A percentile compares a stretch with the other conserved stretches of the same genome.
phyloP scores from a whole-genome alignment of 2,888 invertebrate species.

The Hanleya hanleyi region DNA sequence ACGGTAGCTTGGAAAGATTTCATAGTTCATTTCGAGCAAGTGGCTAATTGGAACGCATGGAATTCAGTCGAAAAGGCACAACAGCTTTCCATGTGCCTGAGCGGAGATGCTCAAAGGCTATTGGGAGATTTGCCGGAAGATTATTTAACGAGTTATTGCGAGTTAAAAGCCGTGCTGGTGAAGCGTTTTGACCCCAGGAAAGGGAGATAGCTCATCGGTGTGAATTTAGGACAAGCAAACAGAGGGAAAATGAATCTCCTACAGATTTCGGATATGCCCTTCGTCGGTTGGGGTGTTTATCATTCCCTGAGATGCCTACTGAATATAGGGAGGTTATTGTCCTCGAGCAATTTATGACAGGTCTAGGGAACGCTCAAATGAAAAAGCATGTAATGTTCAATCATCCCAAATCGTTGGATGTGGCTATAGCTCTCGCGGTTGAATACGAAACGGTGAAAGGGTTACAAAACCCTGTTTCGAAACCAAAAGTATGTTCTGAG shows the following conservation, averaged over 20 bases:
- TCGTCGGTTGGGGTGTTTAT: not conserved
- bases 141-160: not conserved
- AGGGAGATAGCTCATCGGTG: not conserved
- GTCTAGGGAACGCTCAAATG: not conserved
- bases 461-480: not conserved
- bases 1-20: not conserved
- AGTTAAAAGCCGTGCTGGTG: not conserved
- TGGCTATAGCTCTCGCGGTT: conserved; percentile 3
- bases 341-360: not conserved
- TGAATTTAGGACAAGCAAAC: not conserved
- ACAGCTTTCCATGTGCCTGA: too few species aligned
- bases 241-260: not conserved
- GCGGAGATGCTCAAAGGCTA: not conserved
- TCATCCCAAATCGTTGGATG: not conserved
- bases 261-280: not conserved
- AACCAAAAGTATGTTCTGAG: too few species aligned
- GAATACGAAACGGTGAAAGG: too few species aligned
- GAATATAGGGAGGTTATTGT: not conserved
- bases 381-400: not conserved
- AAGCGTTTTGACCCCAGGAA: not conserved
- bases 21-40: not conserved
- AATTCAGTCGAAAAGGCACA: too few species aligned
- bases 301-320: not conserved
- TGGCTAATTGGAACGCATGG: not conserved
- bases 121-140: not conserved